Conservation (phyloP, 2,113 vertebrate genomes). For the Sander lucioperca region DNA sequence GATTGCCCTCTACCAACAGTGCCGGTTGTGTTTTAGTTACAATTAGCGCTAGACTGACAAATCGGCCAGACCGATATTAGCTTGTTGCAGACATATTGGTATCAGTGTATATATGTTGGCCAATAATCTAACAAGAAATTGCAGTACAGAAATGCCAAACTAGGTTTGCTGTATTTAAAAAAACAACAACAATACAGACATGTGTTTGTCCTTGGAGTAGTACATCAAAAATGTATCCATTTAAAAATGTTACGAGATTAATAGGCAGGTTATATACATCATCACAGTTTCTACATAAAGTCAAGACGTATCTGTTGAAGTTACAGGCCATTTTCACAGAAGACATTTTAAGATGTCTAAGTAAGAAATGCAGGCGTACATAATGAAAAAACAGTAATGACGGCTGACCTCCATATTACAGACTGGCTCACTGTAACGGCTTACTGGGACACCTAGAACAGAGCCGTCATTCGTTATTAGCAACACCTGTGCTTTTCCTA, state of each 20-base stretch:
- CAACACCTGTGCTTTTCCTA: background rate
- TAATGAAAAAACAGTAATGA: background rate
- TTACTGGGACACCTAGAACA: background rate
- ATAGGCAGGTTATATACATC: background rate
- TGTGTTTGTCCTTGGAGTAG: background rate
- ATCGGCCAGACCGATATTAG: background rate
- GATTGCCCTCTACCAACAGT: background rate
- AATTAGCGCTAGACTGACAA: background rate
- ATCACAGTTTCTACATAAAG: background rate
- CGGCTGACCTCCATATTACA: background rate
- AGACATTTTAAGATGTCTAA: background rate
- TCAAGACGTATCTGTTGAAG: background rate
- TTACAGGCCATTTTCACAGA: too few relatives aligned
- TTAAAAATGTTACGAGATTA: background rate
- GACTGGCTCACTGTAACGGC: too few relatives aligned
- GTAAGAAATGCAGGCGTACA: background rate
- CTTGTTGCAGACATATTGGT: background rate
- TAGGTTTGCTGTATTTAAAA: background rate
- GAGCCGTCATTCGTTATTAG: background rate
- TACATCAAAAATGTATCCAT: background rate
- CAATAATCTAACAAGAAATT: background rate
- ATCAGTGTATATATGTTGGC: background rate
- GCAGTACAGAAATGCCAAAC: background rate
- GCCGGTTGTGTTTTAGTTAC: background rate
- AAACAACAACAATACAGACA: too few relatives aligned